Evolutionary conservation across 2,113 vertebrate genomes (phyloP).

Genomic region (zebrafish (Danio rerio)): DNA sequence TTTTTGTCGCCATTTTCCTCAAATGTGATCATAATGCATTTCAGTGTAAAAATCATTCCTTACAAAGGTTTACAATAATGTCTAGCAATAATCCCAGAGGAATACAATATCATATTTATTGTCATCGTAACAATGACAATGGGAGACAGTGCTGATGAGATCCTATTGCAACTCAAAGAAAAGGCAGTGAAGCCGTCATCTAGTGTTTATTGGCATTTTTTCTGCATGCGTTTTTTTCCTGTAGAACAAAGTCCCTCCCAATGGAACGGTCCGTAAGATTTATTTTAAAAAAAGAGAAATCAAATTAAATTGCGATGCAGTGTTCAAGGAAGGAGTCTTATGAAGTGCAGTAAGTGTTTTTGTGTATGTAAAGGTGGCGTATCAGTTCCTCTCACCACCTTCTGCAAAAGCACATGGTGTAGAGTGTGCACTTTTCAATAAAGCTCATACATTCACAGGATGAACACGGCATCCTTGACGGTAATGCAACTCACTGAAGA

Average conservation of each 20-base stretch:
- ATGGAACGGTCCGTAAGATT: conserved; percentile 56
- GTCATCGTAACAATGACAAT: conserved; percentile 81
- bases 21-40: conserved; percentile 77
- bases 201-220: conserved; percentile 59
- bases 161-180: conserved; percentile 74
- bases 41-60: conserved; percentile 84
- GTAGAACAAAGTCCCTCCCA: conserved; percentile 47
- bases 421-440: conserved; percentile 62
- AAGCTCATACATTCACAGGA: conserved; percentile 78
- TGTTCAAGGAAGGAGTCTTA: conserved; percentile 31
- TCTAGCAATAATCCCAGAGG: conserved; percentile 84
- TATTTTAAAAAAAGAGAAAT: conserved; percentile 48
- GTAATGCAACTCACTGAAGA: background rate
- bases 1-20: conserved; percentile 63
- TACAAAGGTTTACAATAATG: conserved; percentile 85
- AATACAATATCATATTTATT: conserved; percentile 83
- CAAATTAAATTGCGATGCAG: conserved; percentile 24
- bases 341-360: conserved; percentile 59
- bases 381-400: conserved; percentile 57
- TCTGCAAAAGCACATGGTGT: conserved; percentile 57
- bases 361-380: conserved; percentile 53
- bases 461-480: conserved; percentile 60
- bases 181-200: conserved; percentile 75
- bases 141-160: conserved; percentile 77
- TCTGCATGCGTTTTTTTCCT: conserved; percentile 67